phyloP scores from a whole-genome alignment of 2,113 vertebrate genomes.

The Ramphastos sulfuratus region DNA sequence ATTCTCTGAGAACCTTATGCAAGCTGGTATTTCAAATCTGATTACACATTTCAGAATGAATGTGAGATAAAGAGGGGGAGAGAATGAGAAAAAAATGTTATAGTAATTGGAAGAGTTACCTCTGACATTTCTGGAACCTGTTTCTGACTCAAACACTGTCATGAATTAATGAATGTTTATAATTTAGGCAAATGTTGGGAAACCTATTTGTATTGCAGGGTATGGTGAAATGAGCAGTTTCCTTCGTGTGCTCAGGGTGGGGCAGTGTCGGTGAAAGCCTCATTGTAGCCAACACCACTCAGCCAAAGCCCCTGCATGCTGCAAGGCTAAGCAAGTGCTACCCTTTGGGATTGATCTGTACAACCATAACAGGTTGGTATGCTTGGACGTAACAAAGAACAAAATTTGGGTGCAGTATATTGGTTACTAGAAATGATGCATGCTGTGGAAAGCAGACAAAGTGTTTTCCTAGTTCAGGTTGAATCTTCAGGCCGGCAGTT shows the following conservation, averaged over 20 bases:
- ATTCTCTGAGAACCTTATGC: background rate
- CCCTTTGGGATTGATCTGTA: background rate
- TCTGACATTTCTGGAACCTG: background rate
- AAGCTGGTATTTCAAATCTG: background rate
- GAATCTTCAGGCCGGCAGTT: background rate
- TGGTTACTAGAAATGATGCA: background rate
- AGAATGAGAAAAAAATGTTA: background rate
- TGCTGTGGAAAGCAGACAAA: background rate
- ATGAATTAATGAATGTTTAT: background rate
- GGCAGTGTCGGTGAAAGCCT: background rate
- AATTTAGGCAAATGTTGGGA: background rate
- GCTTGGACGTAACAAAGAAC: background rate
- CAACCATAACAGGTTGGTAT: background rate
- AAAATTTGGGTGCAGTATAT: background rate
- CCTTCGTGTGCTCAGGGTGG: background rate
- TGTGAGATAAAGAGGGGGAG: background rate
- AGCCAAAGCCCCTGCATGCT: background rate
- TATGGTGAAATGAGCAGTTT: background rate
- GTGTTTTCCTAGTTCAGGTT: background rate
- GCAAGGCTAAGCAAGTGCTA: background rate
- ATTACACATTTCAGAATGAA: background rate
- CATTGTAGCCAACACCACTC: background rate
- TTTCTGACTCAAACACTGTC: background rate
- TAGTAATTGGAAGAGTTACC: background rate
- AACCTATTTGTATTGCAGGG: background rate